Percentiles rank a stretch among this genome's conserved stretches.
phyloP scores from a whole-genome alignment of 2,113 vertebrate genomes.

The Corydoras maculifer region DNA sequence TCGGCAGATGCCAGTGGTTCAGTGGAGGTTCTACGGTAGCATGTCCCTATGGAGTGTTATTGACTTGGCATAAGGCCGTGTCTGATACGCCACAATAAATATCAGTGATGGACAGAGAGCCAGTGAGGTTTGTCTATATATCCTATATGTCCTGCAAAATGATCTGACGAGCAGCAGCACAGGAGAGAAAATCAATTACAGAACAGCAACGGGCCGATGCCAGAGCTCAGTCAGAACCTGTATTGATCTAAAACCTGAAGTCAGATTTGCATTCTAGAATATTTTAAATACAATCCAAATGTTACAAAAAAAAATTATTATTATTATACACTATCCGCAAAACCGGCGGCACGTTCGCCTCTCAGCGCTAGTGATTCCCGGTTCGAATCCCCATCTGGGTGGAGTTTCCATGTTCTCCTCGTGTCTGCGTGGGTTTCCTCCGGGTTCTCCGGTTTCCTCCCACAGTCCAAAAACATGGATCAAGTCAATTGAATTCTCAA shows the following conservation, averaged over 20 bases:
- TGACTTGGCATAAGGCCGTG: slow-evolving; percentile 25
- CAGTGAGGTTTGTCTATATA: neutral
- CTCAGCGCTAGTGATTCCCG: no score
- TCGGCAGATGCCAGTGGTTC: slow-evolving; percentile 21
- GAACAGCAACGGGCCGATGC: neutral
- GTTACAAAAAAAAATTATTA: neutral
- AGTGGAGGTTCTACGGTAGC: slow-evolving; percentile 18
- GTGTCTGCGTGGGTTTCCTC: no score
- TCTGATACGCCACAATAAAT: slow-evolving; percentile 10
- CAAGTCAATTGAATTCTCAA: no score
- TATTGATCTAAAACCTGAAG: slow-evolving; percentile 8
- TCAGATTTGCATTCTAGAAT: neutral
- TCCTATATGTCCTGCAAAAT: slow-evolving; percentile 4
- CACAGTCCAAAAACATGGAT: no score
- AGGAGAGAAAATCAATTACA: neutral
- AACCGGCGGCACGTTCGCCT: no score
- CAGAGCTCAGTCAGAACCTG: slow-evolving; percentile 20
- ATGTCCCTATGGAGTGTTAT: slow-evolving; percentile 19
- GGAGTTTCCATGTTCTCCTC: no score
- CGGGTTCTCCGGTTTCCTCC: no score
- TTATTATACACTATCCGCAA: no score
- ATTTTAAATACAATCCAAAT: slow-evolving; percentile 15
- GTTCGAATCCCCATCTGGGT: no score
- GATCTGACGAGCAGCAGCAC: slow-evolving; percentile 7
- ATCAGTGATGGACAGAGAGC: slow-evolving; percentile 19